phyloP scores from a whole-genome alignment of 2,888 invertebrate species.

The Heteromurus nitidus region DNA sequence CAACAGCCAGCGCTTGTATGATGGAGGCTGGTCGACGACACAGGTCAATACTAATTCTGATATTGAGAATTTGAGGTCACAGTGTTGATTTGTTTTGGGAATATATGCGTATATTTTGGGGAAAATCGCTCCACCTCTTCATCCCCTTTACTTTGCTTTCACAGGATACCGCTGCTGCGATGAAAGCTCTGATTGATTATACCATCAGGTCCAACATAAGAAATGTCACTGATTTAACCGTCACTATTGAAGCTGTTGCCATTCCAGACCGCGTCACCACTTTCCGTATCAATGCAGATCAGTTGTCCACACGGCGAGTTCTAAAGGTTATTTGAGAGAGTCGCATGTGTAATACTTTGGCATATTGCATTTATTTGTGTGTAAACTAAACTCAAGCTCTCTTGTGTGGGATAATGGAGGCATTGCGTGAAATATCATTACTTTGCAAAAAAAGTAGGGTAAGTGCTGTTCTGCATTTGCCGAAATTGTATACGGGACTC shows the following conservation, averaged over 20 bases:
- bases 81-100: conserved; percentile 2
- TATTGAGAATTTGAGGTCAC: conserved; percentile 1
- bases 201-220: conserved; percentile 89
- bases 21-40: conserved; percentile 92
- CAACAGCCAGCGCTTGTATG: conserved; percentile 88
- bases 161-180: conserved; percentile 89
- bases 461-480: conserved; percentile 4
- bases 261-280: conserved; percentile 82
- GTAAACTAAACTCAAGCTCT: background rate
- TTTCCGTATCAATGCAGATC: conserved; percentile 84
- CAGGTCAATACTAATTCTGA: conserved; percentile 77
- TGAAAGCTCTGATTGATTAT: conserved; percentile 92
- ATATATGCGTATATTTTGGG: no score
- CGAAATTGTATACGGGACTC: background rate
- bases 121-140: no score
- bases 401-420: conserved; percentile 1
- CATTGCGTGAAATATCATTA: conserved; percentile 40
- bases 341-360: no score
- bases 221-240: conserved; percentile 86
- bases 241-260: conserved; percentile 90
- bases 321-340: conserved; percentile 82
- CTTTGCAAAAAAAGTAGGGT: conserved; percentile 18
- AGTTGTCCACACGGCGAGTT: conserved; percentile 86
- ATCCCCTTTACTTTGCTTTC: no score
- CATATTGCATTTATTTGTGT: background rate